Base-by-base conservation (phyloP, 2,113 vertebrate species). In the Nesogale talazaci region DNA sequence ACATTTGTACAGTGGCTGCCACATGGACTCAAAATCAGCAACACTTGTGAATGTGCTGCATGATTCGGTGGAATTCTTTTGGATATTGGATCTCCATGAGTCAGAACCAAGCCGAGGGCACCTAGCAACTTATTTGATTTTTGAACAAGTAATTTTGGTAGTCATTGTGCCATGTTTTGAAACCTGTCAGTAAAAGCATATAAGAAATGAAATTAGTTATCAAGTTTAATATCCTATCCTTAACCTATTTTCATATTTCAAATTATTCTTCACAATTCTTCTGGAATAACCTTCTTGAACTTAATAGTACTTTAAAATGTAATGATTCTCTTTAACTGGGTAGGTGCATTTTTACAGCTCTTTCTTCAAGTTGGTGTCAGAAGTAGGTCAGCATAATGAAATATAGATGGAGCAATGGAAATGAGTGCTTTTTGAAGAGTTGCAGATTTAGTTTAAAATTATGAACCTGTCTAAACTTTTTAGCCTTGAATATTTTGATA, bases 181-280 rank as follows among this genome's bases (percentile, higher is more conserved):
- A 80, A 77, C 1, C 9, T 74, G n/a, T 42, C 23, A 77, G 2
- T 25, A 20, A 78, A 77, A 83, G 46, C 29, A 57, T 42, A 86
- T 52, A 25, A 46, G 34, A 74, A 63, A 65, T 75, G 29, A 57
- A 77, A 67, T 79, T 40, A 78, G 10, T 36, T 22, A 29, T 75
- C 31, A 75, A 86, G 89, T 88, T 46, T 36, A 93, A 90, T 78
- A 81, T 46, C 8, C 34, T 90, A 29, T 72, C 59, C 25, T 67
- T 95, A 67, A 94, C 16, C 63, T 77, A 92, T 93, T 95, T 95
- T 89, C 23, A 75, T 92, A 74, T 89, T 91, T 90, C 34, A 91
- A 65, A 67, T 69, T 84, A 84, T 70, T 40, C 6, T 46, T 81
- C 86, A 76, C 19, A 86, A 52, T 87, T 92, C 14, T 46, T 84